phyloP scores from a whole-genome alignment of 2,888 invertebrate genomes.

The Ceraclea dissimilis region DNA sequence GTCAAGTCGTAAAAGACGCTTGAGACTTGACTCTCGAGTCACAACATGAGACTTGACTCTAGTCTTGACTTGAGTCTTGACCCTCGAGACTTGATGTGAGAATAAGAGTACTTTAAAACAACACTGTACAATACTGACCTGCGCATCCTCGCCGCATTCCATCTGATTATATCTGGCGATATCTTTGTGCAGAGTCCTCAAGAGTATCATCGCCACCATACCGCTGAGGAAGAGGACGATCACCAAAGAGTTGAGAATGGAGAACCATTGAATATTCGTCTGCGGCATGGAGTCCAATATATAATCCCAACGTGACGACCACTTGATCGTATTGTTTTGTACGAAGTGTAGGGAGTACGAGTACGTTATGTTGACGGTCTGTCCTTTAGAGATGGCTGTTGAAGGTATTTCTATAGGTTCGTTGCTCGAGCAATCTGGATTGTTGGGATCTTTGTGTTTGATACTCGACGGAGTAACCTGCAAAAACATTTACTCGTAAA shows the following conservation, averaged over 20 bases:
- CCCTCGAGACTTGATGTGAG: no score
- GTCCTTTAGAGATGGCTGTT: conserved; percentile 41
- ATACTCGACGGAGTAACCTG: conserved; percentile 52
- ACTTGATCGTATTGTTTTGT: conserved; percentile 78
- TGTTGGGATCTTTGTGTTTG: conserved; percentile 42
- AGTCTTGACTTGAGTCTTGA: no score
- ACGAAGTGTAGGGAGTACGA: conserved; percentile 80
- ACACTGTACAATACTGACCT: conserved; percentile 64
- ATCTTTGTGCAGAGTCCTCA: conserved; percentile 95
- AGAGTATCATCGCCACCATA: conserved; percentile 99
- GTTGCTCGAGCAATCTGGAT: conserved; percentile 44
- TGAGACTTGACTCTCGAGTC: no score
- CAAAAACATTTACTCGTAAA: conserved; percentile 7
- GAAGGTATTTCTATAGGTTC: conserved; percentile 66
- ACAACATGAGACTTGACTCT: no score
- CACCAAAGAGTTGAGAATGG: conserved; percentile 94
- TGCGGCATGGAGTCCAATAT: conserved; percentile 97
- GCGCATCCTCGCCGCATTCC: conserved; percentile 80
- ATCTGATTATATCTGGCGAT: conserved; percentile 98
- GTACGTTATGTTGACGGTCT: conserved; percentile 63
- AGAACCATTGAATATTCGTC: conserved; percentile 98
- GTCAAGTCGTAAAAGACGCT: no score
- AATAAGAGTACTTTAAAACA: no score
- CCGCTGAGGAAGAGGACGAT: conserved; percentile 96
- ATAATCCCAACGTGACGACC: conserved; percentile 99